Conservation (phyloP, 2,797 vertebrate species). For the Synanceia verrucosa region DNA sequence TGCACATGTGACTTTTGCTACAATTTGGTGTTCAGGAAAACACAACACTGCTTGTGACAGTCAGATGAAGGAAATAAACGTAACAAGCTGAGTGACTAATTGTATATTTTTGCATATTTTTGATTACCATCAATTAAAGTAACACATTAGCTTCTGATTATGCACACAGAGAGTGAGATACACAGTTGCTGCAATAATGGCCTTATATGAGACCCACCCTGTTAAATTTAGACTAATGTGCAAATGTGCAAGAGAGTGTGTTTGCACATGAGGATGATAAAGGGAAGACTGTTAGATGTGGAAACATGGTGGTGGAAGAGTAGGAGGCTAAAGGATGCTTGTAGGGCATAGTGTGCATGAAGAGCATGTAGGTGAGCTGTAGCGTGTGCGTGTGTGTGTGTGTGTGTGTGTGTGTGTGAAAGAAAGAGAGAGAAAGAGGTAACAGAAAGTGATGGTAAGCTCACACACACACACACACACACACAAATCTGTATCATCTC, state of each 20-base stretch:
- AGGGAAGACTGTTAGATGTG: constrained; percentile 5
- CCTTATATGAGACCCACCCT: not conserved
- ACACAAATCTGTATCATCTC: constrained; percentile 49
- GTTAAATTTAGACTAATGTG: no score
- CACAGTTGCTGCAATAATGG: no score
- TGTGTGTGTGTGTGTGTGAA: not conserved
- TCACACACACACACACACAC: not conserved
- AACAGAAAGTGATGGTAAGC: constrained; percentile 41
- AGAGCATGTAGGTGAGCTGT: constrained; percentile 1
- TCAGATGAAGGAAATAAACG: no score
- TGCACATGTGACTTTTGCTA: no score
- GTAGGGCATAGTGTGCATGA: constrained; percentile 20
- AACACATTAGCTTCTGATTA: no score
- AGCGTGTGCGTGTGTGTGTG: not conserved
- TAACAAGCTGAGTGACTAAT: no score
- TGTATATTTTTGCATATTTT: no score
- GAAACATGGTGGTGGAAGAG: constrained; percentile 37
- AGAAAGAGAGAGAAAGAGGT: constrained; percentile 11
- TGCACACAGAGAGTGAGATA: no score
- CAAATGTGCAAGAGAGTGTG: not conserved
- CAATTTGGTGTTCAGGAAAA: no score
- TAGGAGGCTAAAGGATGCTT: constrained; percentile 17
- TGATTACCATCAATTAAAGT: no score
- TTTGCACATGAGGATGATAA: not conserved
- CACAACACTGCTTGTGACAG: no score